Percentiles rank a stretch among this genome's conserved stretches.
phyloP scores from a whole-genome alignment of 2,113 vertebrate genomes.

The Hippopotamus amphibius region DNA sequence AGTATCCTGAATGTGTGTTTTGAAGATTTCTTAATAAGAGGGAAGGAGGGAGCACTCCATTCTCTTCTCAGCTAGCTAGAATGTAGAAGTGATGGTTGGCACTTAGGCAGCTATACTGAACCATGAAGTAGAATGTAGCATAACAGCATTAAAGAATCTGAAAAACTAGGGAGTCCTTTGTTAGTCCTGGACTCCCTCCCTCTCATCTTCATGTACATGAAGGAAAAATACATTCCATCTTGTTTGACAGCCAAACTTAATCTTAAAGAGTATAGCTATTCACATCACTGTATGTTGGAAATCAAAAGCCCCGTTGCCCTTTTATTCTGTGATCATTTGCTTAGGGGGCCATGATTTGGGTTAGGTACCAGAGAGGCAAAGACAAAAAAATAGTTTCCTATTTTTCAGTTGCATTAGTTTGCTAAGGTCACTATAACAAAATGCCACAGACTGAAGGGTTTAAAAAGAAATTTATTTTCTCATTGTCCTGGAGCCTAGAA shows the following conservation, averaged over 20 bases:
- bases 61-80: background rate
- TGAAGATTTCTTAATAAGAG: background rate
- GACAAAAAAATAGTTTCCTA: background rate
- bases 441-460: background rate
- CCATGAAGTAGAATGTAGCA: background rate
- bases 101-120: background rate
- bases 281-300: background rate
- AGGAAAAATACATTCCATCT: background rate
- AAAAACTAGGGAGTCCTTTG: background rate
- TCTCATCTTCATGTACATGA: background rate
- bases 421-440: background rate
- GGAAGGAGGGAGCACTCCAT: background rate
- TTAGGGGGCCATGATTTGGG: background rate
- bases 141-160: background rate
- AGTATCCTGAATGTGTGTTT: background rate
- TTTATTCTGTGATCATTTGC: background rate
- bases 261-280: background rate
- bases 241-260: background rate
- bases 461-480: background rate
- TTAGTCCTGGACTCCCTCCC: background rate
- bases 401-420: background rate
- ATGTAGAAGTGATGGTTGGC: background rate
- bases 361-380: background rate
- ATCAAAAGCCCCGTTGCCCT: background rate
- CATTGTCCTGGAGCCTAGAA: background rate